Percentiles rank a stretch among this genome's conserved stretches.
These are phyloP conservation scores for Poecilus cupreus DNA, from an alignment of 2,888 invertebrate species.

Conservation along the genomic window DNA sequence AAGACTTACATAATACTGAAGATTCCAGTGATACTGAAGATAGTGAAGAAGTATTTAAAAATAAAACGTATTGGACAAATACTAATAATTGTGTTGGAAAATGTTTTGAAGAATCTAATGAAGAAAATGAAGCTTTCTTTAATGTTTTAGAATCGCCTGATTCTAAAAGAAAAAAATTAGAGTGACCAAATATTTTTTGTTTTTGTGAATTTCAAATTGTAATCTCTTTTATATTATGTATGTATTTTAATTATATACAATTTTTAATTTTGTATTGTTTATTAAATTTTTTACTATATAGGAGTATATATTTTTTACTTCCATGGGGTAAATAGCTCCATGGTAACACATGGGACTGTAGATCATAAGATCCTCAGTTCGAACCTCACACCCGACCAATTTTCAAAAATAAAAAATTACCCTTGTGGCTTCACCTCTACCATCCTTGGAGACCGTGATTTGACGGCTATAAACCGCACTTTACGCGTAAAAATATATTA, in stretches of 20 bases:
- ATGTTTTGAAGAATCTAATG: not conserved
- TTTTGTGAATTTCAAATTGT: no score
- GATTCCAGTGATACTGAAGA: not conserved
- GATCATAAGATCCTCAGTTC: no score
- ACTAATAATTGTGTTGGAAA: not conserved
- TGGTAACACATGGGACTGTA: no score
- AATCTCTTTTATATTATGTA: not conserved
- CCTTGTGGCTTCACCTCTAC: no score
- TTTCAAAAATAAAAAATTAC: no score
- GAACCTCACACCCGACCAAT: no score
- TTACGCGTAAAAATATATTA: no score
- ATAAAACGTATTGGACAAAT: constrained; percentile 45
- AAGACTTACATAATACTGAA: constrained; percentile 46
- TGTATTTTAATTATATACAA: not conserved
- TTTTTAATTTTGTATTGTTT: not conserved
- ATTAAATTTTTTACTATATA: not conserved
- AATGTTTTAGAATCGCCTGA: constrained; percentile 50
- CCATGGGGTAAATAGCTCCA: no score
- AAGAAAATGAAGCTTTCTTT: constrained; percentile 28
- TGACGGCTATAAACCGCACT: no score
- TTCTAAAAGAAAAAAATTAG: not conserved
- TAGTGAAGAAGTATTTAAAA: constrained; percentile 4
- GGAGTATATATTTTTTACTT: no score
- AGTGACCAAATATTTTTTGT: not conserved
- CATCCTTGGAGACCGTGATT: no score